phyloP scores from a whole-genome alignment of 2,888 invertebrate genomes.

The Empis stercorea region DNA sequence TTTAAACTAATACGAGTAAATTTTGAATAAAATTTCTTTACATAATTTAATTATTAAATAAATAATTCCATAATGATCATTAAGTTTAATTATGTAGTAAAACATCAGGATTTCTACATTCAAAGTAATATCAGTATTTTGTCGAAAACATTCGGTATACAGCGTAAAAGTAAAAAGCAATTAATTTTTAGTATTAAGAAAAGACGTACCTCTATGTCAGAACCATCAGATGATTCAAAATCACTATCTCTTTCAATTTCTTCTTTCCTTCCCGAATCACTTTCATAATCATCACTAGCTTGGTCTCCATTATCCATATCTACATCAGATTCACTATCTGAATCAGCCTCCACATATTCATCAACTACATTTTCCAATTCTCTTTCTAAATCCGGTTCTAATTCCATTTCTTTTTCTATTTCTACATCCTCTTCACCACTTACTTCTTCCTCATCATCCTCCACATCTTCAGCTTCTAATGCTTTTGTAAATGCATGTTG shows the following conservation, averaged over 20 bases:
- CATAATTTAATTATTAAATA: no score
- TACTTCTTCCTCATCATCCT: conserved; percentile 53
- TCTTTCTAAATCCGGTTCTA: conserved; percentile 47
- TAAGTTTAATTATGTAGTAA: no score
- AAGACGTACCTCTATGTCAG: conserved; percentile 67
- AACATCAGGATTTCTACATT: no score
- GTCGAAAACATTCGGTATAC: no score
- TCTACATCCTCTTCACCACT: conserved; percentile 47
- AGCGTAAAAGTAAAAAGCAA: no score
- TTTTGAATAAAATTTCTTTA: no score
- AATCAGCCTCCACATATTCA: conserved; percentile 29
- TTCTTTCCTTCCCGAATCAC: conserved; percentile 57
- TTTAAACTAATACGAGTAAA: no score
- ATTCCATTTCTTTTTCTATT: conserved; percentile 46
- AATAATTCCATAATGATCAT: no score
- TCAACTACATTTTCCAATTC: conserved; percentile 37
- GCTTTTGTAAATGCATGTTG: conserved; percentile 91
- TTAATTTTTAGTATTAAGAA: no score
- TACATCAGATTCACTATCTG: conserved; percentile 20
- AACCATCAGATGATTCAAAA: conserved; percentile 55
- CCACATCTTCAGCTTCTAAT: conserved; percentile 72
- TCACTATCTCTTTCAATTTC: conserved; percentile 49
- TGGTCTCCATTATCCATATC: conserved; percentile 26
- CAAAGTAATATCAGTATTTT: no score
- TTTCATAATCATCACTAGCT: conserved; percentile 35